Base-by-base conservation (phyloP, 2,888 invertebrate genomes). In the Leptarthrus brevirostris region DNA sequence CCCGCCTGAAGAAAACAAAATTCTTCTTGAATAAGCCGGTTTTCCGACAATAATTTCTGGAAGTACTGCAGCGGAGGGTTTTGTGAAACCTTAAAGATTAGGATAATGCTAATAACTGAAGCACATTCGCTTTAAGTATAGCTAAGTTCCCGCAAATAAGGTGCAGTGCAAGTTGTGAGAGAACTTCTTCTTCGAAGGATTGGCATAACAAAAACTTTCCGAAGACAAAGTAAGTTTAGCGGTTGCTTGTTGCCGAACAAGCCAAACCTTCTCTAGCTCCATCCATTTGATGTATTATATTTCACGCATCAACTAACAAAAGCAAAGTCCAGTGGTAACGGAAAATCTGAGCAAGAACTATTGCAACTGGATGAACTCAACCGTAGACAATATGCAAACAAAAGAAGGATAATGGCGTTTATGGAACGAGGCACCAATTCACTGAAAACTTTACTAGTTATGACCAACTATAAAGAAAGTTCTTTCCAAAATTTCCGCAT, bases 41-140 rank as follows among this genome's bases (percentile, higher is more conserved):
- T 12, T 40, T 40, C 40, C n/a, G 40, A 12, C 40, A 40, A 40
- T 40, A 40, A 40, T 40, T 40, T 12, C 40, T 40, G 5, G 40
- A 40, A 40, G 12, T 30, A 30, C 8, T 8, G n/a, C 3, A 30
- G 30, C 30, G 4, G 8, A 30, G 30, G 8, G 30, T 8, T 30
- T 30, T 30, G 30, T 30, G 12, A 40, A 5, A 40, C 2, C 6
- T 3, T 12, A 12, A 5, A 40, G 40, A 40, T 40, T n/a, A 40
- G 12, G n/a, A 40, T 12, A 12, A 44, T 18, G 24, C 64, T 64
- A 47, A 64, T 64, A 64, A 64, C 34, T 47, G 47, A 34, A 30
- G 26, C n/a, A 64, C 64, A 64, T 64, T 64, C 64, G 22, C 44
- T 47, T 44, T 61, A 22, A 61, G 61, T 61, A 36, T 61, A 36